Evolutionary conservation across 2,797 vertebrate species (phyloP), one percentile per base, ranked within the genome.

Genomic region (Hipposideros larvatus): DNA sequence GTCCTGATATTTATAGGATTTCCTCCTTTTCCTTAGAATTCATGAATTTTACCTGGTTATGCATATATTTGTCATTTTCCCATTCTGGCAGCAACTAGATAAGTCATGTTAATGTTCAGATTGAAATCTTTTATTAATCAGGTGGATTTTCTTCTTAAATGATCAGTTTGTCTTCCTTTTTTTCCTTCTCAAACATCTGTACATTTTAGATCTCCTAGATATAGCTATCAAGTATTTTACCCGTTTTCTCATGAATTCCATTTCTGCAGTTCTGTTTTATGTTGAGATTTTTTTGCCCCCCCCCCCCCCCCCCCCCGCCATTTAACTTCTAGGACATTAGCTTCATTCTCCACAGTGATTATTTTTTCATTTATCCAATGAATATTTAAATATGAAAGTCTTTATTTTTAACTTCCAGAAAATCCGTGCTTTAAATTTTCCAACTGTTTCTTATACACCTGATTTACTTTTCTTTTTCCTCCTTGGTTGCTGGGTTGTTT

Each of bases 191-290:
- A 87, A 41, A 57, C 28, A 61, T 7, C 8, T 87, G 11, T 41
- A 7, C 13, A 82, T 59, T 19, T 91, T 80, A 82, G 21, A 63
- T 65, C 46, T 86, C 14, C 19, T 82, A n/a, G 11, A 28, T 70
- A 21, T 9, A 31, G 34, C 61, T 83, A 15, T 19, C 34, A 77
- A 37, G 4, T 70, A 10, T 92, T 74, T 80, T 46, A 55, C 16
- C 18, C 19, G 9, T 83, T 94, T 70, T n/a, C 48, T 88, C 11
- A 61, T n/a, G 11, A 89, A 74, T 85, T 84, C n/a, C 4, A 16
- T 63, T 79, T 73, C 2, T 96, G 26, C 73, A 75, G 37, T 94
- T 89, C 89, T 89, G 26, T 82, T 87, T 26, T 79, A 51, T 94
- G 21, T 73, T 88, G 70, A 70, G 31, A 28, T 41, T 48, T 21